Conservation (phyloP, 2,797 vertebrate genomes). For the Sebastes glaucus region DNA sequence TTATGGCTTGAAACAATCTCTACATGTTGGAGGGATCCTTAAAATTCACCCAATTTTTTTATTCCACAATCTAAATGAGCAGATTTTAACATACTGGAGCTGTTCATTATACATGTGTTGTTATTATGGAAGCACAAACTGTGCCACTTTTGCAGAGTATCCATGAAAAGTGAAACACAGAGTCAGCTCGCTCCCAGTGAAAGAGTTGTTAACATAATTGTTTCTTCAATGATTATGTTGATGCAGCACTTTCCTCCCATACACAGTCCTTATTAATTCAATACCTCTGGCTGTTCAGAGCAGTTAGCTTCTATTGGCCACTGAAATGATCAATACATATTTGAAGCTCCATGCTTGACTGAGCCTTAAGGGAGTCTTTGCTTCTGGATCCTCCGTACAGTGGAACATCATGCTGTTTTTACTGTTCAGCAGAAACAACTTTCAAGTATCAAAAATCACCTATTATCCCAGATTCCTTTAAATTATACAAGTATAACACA, state of each 20-base stretch:
- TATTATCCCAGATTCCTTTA: neutral
- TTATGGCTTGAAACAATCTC: neutral
- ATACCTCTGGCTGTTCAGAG: conserved; percentile 31
- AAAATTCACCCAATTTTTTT: neutral
- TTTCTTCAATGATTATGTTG: conserved; percentile 67
- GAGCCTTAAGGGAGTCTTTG: conserved; percentile 5
- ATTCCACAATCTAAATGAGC: neutral
- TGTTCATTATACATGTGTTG: neutral
- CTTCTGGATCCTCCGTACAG: neutral
- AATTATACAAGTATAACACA: neutral
- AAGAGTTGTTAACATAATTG: conserved; percentile 62
- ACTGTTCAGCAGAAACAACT: conserved; percentile 21
- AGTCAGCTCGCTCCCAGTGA: conserved; percentile 24
- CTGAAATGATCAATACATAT: conserved; percentile 46
- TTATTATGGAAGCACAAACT: neutral
- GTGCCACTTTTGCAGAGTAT: neutral
- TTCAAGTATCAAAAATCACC: neutral
- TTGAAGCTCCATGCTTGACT: conserved; percentile 18
- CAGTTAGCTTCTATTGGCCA: conserved; percentile 27
- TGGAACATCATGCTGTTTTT: neutral
- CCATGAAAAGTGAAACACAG: conserved; percentile 14
- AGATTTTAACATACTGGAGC: neutral
- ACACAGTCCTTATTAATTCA: conserved; percentile 45
- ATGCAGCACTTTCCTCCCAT: conserved; percentile 52
- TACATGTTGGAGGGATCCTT: neutral